These are phyloP conservation scores for Acrocephalus arundinaceus DNA, from an alignment of 2,113 vertebrate species.

Conservation along the genomic window DNA sequence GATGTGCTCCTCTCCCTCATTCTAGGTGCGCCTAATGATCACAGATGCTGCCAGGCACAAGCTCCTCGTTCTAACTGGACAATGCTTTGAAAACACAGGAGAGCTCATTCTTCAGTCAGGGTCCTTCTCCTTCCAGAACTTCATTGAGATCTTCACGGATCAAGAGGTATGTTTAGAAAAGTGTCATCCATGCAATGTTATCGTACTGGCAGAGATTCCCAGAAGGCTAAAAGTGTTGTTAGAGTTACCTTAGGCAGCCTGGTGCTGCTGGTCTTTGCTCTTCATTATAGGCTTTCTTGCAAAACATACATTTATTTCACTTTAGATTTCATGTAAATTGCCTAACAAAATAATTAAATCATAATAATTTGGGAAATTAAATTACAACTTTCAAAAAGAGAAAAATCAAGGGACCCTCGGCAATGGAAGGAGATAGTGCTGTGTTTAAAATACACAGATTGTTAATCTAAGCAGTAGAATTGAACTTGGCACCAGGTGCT, in stretches of 20 bases:
- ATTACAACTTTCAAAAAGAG: not conserved
- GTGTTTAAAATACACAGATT: not conserved
- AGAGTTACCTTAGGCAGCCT: not conserved
- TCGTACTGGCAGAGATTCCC: not conserved
- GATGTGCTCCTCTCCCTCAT: not conserved
- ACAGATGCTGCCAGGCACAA: conserved; percentile 94
- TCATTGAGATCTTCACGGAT: conserved; percentile 98
- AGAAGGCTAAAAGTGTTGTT: not conserved
- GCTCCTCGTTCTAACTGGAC: conserved; percentile 90
- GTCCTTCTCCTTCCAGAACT: conserved; percentile 94
- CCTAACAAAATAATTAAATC: not conserved
- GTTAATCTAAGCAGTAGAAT: not conserved
- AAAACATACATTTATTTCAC: not conserved
- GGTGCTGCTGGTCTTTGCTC: not conserved
- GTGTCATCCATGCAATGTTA: not conserved
- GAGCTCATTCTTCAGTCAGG: conserved; percentile 96
- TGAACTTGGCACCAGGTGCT: not conserved
- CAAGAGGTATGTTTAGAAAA: conserved; percentile 84
- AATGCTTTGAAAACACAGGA: conserved; percentile 93
- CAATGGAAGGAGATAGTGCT: not conserved
- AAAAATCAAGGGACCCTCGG: not conserved
- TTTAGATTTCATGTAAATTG: not conserved
- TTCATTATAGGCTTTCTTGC: not conserved
- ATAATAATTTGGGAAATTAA: not conserved
- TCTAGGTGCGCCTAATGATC: conserved; percentile 92